A percentile compares a stretch with the other conserved stretches of the same genome.
These are phyloP conservation scores for Brienomyrus brachyistius DNA, from an alignment of 2,113 vertebrate genomes.

Conservation along the genomic window DNA sequence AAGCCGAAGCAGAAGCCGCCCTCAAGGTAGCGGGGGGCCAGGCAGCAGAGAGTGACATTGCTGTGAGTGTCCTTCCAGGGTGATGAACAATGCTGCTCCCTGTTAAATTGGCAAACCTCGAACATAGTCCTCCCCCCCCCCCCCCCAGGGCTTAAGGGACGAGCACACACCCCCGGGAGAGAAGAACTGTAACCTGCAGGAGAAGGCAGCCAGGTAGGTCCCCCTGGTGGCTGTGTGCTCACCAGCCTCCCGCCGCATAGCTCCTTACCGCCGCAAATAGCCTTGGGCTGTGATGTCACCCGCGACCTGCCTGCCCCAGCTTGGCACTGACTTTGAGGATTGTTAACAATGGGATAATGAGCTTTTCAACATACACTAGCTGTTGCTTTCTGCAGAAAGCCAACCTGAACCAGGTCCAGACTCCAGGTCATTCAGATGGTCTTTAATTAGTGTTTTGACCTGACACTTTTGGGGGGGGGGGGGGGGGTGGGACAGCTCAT, in stretches of 20 bases:
- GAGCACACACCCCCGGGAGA: slow-evolving; percentile 54
- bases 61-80: not conserved
- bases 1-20: slow-evolving; percentile 79
- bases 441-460: not conserved
- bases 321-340: not conserved
- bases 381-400: not conserved
- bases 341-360: not conserved
- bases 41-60: not conserved
- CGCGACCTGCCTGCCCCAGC: not conserved
- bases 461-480: not conserved
- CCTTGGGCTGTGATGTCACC: not conserved
- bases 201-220: slow-evolving; percentile 68
- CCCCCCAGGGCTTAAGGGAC: slow-evolving; percentile 62
- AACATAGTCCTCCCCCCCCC: not conserved
- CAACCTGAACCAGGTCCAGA: not conserved
- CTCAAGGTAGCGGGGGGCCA: slow-evolving; percentile 62
- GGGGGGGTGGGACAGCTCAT: not conserved
- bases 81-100: not conserved
- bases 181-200: slow-evolving; percentile 70
- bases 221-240: not conserved
- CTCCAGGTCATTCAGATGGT: not conserved
- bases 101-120: not conserved
- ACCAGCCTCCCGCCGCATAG: not conserved
- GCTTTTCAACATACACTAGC: not conserved
- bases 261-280: not conserved